A percentile compares a stretch with the other conserved stretches of the same genome.
Evolutionary conservation across 2,888 invertebrate genomes (phyloP).

Genomic region (Tribolium freemani): DNA sequence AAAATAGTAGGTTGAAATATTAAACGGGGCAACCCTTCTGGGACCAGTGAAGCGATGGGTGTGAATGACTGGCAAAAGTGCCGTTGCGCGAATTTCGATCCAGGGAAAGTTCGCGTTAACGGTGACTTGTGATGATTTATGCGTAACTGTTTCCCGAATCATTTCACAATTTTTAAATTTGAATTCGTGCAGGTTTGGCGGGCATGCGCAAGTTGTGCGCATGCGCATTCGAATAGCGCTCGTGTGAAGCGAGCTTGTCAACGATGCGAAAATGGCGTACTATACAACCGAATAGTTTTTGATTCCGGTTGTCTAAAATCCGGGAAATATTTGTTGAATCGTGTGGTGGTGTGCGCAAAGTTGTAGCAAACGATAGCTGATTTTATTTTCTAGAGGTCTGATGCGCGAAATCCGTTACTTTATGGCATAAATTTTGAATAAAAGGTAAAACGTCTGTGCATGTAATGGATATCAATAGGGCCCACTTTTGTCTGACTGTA

Average conservation of each 20-base stretch:
- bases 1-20: too few relatives aligned
- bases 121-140: neutral
- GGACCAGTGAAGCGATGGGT: neutral
- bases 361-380: conserved; percentile 28
- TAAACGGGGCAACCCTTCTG: too few relatives aligned
- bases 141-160: neutral
- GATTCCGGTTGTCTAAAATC: conserved; percentile 42
- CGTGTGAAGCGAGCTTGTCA: conserved; percentile 33
- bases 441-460: conserved; percentile 60
- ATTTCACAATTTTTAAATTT: neutral
- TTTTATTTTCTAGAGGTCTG: conserved; percentile 8
- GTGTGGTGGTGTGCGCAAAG: conserved; percentile 19
- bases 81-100: neutral
- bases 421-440: conserved; percentile 45
- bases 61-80: neutral
- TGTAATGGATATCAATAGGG: conserved; percentile 67
- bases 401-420: conserved; percentile 32
- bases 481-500: conserved; percentile 66
- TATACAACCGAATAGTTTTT: conserved; percentile 50
- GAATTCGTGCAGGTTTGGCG: neutral
- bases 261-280: conserved; percentile 53
- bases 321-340: conserved; percentile 25
- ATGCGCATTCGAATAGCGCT: neutral
- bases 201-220: neutral
- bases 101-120: neutral